Evolutionary conservation across 2,113 vertebrate species (phyloP), one percentile per base, ranked within the genome.

Genomic region (Nansenia antarctica): DNA sequence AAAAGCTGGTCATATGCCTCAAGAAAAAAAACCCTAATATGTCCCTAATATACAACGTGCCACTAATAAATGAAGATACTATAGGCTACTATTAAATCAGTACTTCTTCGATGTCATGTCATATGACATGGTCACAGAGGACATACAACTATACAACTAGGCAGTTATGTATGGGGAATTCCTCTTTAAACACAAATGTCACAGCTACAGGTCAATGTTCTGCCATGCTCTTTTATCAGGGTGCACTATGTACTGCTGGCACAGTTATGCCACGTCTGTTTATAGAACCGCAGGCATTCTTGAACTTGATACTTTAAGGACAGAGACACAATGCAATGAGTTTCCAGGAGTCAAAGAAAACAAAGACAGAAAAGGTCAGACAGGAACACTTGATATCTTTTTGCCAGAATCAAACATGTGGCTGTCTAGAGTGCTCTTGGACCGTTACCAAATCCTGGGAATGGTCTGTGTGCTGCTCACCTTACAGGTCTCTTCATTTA

Each of bases 361-460:
- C 71, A 78, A 62, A 72, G 53, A 63, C 58, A 12, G 34, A 64
- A 57, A 71, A 35, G 67, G 67, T 70, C 30, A 67, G 20, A 65
- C n/a, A n/a, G 24, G 53, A 69, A 70, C 35, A 86, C 70, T 64
- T 57, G 62, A 73, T 60, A 73, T 52, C 69, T 70, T n/a, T 69
- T 63, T 53, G 58, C 61, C 42, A 49, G 65, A 30, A 65, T 52
- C 62, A 70, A 52, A 24, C 26, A 6, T 64, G 47, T n/a, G 58
- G 47, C 8, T 55, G 65, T 77, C 72, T 66, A 59, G 29, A 65
- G 34, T 53, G 27, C 27, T 53, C 8, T 66, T 58, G 67, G 53
- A 72, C 62, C 5, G 39, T 24, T 22, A 11, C 29, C 27, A 20
- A 60, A 12, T 35, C 24, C 45, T 24, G 62, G 64, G 58, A 74